Conservation (phyloP, 2,888 invertebrate species). For the Cremastinae sp. region DNA sequence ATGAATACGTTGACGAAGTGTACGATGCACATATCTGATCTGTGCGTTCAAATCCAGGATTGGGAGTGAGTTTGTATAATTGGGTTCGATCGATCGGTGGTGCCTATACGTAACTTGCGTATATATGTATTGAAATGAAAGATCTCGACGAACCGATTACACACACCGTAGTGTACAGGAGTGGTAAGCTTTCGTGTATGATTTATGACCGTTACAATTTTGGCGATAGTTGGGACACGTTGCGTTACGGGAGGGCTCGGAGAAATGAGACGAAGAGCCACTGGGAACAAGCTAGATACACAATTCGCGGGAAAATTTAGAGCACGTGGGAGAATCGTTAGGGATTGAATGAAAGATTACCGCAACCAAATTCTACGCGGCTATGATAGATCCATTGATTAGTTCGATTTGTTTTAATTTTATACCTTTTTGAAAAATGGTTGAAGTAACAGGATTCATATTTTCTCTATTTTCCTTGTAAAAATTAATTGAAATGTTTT, state of each 20-base stretch:
- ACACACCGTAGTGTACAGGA: conserved; percentile 1
- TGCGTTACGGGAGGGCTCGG: conserved; percentile 36
- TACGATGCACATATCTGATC: neutral
- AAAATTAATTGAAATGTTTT: too few relatives aligned
- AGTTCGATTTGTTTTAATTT: too few relatives aligned
- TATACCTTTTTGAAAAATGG: too few relatives aligned
- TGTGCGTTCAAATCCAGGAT: conserved; percentile 18
- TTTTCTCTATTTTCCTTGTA: too few relatives aligned
- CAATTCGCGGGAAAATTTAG: conserved; percentile 16
- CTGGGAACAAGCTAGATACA: neutral
- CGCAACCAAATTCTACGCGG: conserved; percentile 19
- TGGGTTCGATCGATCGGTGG: conserved; percentile 49
- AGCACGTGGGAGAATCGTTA: neutral
- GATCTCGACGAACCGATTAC: conserved; percentile 49
- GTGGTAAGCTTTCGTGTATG: conserved; percentile 32
- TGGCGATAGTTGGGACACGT: conserved; percentile 51
- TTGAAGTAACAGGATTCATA: too few relatives aligned
- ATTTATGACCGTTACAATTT: conserved; percentile 59
- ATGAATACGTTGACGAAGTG: too few relatives aligned
- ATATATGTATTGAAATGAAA: conserved; percentile 41
- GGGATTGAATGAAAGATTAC: conserved; percentile 16
- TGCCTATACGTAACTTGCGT: too few relatives aligned
- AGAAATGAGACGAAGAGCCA: conserved; percentile 4
- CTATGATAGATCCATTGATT: too few relatives aligned
- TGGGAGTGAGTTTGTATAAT: conserved; percentile 43